A percentile compares a stretch with the other conserved stretches of the same genome.
These are phyloP conservation scores for Bombus impatiens DNA, from an alignment of 1,140 invertebrate genomes.

Conservation along the genomic window DNA sequence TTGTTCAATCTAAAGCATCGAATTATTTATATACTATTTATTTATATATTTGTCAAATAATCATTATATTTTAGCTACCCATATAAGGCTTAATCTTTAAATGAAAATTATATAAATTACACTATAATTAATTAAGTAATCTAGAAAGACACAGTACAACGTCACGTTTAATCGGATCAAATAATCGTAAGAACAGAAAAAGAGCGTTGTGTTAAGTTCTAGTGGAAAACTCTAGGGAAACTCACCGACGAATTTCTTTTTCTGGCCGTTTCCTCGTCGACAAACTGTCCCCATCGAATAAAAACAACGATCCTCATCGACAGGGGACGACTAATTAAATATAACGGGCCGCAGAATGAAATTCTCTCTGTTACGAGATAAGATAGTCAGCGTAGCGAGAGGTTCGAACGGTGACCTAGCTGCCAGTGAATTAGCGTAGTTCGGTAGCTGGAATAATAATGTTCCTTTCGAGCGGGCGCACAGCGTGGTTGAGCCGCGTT, in stretches of 20 bases:
- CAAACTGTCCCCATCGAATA: not conserved
- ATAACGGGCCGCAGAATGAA: not conserved
- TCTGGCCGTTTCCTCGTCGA: not conserved
- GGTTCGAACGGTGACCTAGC: not conserved
- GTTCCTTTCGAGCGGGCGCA: constrained; percentile 17
- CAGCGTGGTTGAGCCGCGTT: not conserved
- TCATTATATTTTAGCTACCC: no score
- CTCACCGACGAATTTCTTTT: not conserved
- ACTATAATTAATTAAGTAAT: no score
- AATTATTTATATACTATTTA: no score
- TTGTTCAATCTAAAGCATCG: no score
- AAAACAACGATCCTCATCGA: not conserved
- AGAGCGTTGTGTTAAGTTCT: not conserved
- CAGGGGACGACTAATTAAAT: constrained; percentile 9
- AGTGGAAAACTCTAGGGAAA: not conserved
- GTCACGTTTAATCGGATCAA: no score
- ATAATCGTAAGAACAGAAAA: not conserved
- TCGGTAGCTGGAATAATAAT: constrained; percentile 46
- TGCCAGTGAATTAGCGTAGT: constrained; percentile 38
- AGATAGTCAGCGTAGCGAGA: not conserved
- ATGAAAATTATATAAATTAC: no score
- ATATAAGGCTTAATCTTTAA: no score
- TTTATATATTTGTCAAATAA: no score
- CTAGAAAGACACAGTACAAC: no score
- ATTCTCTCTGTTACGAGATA: not conserved